These are phyloP conservation scores for Chymomyza procnemis DNA, from an alignment of 2,888 invertebrate genomes.

Conservation along the genomic window DNA sequence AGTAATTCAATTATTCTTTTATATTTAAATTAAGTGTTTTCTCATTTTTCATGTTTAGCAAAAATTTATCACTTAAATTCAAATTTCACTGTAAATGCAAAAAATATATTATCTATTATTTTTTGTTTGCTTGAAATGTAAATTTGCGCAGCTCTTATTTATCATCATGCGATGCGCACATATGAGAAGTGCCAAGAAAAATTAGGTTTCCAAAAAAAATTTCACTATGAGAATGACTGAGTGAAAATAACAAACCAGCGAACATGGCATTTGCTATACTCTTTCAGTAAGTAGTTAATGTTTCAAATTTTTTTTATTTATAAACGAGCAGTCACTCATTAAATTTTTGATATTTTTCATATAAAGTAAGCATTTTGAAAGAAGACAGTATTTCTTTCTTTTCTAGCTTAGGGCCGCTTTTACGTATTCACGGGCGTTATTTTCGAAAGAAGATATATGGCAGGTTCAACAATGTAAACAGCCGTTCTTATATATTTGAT, in stretches of 20 bases:
- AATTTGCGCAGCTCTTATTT: conserved; percentile 4
- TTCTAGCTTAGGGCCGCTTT: too few species aligned
- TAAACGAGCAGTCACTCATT: too few species aligned
- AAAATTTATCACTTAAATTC: not conserved
- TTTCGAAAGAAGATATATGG: too few species aligned
- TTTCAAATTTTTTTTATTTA: not conserved
- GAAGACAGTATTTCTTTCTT: too few species aligned
- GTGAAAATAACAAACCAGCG: conserved; percentile 22
- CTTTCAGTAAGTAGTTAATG: not conserved
- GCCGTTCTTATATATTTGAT: too few species aligned
- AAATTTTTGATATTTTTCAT: too few species aligned
- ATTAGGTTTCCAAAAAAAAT: conserved; percentile 32
- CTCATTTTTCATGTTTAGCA: not conserved
- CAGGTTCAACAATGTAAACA: too few species aligned
- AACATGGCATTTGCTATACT: not conserved
- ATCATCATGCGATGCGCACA: conserved; percentile 7
- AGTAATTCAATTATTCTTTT: not conserved
- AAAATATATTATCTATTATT: not conserved
- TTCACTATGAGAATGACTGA: conserved; percentile 41
- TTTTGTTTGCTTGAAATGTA: not conserved
- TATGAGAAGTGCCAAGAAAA: conserved; percentile 1
- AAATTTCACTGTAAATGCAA: not conserved
- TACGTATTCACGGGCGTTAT: too few species aligned
- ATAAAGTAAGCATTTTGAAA: too few species aligned
- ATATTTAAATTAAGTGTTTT: not conserved